phyloP scores from a whole-genome alignment of 2,113 vertebrate species.

The Anhinga anhinga region DNA sequence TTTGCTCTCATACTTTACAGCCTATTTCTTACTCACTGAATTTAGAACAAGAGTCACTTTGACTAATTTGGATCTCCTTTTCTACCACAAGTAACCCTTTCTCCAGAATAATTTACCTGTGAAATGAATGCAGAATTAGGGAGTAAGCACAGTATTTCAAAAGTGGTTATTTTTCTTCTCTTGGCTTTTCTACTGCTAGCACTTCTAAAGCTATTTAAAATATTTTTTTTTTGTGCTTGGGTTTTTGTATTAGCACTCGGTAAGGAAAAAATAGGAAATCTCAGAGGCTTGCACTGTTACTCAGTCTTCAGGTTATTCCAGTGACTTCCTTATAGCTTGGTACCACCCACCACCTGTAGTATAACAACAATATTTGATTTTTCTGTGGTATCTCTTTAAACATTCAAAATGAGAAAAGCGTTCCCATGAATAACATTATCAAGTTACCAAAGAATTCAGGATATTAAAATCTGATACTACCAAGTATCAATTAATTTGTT shows the following conservation, averaged over 20 bases:
- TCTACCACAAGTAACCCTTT: not conserved
- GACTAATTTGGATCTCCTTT: not conserved
- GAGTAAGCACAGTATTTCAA: not conserved
- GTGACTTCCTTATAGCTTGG: not conserved
- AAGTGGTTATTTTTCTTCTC: not conserved
- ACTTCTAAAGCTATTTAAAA: not conserved
- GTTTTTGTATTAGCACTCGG: not conserved
- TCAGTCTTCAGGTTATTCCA: not conserved
- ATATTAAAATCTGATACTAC: not conserved
- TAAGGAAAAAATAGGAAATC: not conserved
- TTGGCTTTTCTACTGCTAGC: not conserved
- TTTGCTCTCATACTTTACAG: not conserved
- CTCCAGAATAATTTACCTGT: not conserved
- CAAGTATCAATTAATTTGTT: not conserved
- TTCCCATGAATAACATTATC: not conserved
- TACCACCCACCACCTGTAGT: not conserved
- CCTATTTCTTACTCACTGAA: not conserved
- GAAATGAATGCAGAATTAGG: not conserved
- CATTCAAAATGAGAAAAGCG: not conserved
- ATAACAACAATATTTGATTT: not conserved
- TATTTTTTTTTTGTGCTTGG: not conserved
- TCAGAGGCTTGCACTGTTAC: not conserved
- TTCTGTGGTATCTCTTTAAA: not conserved
- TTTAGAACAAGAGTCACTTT: not conserved
- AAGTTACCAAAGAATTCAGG: not conserved